Conservation (phyloP, 2,113 vertebrate genomes). For the Noturus placidus region DNA sequence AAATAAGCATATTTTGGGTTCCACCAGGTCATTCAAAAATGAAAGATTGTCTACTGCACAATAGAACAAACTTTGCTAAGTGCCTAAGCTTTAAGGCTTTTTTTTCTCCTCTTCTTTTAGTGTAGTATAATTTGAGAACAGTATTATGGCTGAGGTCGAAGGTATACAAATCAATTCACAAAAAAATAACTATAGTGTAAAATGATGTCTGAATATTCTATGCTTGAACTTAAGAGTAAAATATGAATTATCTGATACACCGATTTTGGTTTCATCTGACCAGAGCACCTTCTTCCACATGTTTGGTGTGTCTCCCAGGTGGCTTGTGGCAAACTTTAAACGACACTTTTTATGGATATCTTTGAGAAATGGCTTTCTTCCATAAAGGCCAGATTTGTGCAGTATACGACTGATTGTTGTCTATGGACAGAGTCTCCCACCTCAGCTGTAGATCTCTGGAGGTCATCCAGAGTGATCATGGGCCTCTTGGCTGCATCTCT, state of each 20-base stretch:
- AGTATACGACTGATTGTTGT: too few species aligned
- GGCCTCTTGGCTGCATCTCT: too few species aligned
- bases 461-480: too few species aligned
- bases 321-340: too few species aligned
- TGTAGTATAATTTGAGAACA: constrained; percentile 43
- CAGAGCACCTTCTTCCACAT: too few species aligned
- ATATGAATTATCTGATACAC: constrained; percentile 26
- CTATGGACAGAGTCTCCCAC: too few species aligned
- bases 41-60: constrained; percentile 39
- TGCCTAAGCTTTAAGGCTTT: constrained; percentile 23
- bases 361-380: too few species aligned
- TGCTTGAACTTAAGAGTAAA: constrained; percentile 24
- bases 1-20: constrained; percentile 8
- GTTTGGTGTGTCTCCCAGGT: too few species aligned
- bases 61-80: constrained; percentile 43
- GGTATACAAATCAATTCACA: constrained; percentile 28
- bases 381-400: too few species aligned
- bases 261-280: too few species aligned
- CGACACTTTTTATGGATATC: too few species aligned
- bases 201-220: constrained; percentile 31
- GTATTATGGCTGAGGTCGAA: neutral
- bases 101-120: constrained; percentile 33
- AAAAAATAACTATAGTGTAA: constrained; percentile 18
- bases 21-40: constrained; percentile 38
- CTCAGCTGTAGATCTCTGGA: too few species aligned